Base-by-base conservation (phyloP, 2,113 vertebrate genomes). In the Cyanistes caeruleus region DNA sequence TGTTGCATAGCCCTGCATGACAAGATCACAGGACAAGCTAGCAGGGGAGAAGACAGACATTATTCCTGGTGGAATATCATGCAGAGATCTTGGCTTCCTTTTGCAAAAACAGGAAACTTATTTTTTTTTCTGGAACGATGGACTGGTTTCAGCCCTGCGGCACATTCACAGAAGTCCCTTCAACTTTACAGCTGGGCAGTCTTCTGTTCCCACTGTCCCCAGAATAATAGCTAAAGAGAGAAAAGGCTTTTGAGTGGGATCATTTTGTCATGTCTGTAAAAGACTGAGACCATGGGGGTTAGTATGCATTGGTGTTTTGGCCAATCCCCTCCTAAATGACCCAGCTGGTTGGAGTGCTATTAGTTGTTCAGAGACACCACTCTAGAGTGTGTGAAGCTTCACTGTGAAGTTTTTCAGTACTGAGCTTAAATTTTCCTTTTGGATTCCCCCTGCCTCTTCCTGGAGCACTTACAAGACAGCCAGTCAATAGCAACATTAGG, bases 221-320 rank as follows among this genome's bases (percentile, higher is more conserved):
- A 4, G 12, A 59, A 72, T 39, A 90, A 56, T 20, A 48, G 18
- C 7, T 63, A 63, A 80, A 60, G 48, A 82, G 39, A 74, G 33
- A 75, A 89, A 81, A 81, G 35, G 0, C 15, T 58, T 70, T 74
- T 21, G 13, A 27, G 28, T 20, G 41, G 22, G 19, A 65, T 91
- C 6, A 4, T 44, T 87, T 62, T 59, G 14, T 75, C 62, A 67
- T 90, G 22, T 19, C 25, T 63, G 12, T 67, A 19, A 48, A 80
- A 84, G 20, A 11, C n/a, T 16, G 37, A 94, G 37, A 30, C 14
- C 0, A 0, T 8, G 9, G 18, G 31, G 8, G 5, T 53, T 27
- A 60, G 33, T 17, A 15, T 13, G 4, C 11, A 68, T 48, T 56
- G 44, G 13, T 12, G 4, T 63, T 89, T 75, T 53, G 49, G 37